Evolutionary conservation across 2,113 vertebrate species (phyloP).

Genomic region (Chiloscyllium plagiosum): DNA sequence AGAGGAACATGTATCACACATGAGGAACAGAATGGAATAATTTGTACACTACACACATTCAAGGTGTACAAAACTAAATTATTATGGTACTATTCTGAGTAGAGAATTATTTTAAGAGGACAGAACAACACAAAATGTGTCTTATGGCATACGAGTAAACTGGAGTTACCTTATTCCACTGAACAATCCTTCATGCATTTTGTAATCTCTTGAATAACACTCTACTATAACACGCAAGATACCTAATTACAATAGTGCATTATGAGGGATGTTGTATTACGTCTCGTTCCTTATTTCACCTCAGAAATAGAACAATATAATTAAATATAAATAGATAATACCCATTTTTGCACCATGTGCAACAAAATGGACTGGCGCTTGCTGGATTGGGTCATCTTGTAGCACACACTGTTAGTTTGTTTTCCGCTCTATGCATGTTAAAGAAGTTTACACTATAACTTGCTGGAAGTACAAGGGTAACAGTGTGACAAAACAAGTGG

Average conservation of each 20-base stretch:
- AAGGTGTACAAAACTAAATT: neutral
- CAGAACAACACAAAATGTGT: neutral
- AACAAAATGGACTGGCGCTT: neutral
- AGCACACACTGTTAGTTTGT: too few relatives aligned
- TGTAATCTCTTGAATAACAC: neutral
- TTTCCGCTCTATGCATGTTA: neutral
- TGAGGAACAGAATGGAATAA: neutral
- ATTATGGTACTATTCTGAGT: neutral
- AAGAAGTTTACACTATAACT: neutral
- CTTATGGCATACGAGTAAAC: neutral
- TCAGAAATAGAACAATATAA: neutral
- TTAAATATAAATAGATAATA: constrained; percentile 3
- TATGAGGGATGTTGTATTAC: neutral
- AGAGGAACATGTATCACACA: neutral
- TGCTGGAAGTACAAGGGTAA: neutral
- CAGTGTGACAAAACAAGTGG: neutral
- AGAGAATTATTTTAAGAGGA: neutral
- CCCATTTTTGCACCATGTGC: neutral
- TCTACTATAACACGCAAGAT: neutral
- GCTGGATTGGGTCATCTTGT: neutral
- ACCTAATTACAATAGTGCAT: neutral
- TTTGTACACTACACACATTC: neutral
- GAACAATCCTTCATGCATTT: neutral
- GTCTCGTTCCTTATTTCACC: neutral
- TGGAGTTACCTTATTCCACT: neutral